phyloP scores from a whole-genome alignment of 2,113 vertebrate genomes.

The Callionymus lyra region DNA sequence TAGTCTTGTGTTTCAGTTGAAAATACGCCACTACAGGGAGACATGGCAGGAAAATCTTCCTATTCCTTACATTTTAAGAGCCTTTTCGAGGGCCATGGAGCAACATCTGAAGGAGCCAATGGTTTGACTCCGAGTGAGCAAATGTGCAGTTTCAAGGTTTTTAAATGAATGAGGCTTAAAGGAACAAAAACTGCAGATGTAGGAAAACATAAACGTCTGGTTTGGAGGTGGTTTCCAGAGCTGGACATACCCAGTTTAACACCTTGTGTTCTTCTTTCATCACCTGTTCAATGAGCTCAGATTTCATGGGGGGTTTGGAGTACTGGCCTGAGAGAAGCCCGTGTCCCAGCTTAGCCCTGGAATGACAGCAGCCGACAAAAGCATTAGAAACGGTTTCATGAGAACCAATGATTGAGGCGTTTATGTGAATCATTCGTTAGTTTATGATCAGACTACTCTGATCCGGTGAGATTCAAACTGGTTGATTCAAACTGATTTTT shows the following conservation, averaged over 20 bases:
- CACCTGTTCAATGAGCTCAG: slow-evolving; percentile 98
- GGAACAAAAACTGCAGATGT: too few species aligned
- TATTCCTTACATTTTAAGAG: too few species aligned
- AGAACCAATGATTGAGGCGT: too few species aligned
- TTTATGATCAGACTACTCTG: too few species aligned
- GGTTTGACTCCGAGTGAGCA: not conserved
- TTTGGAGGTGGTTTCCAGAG: too few species aligned
- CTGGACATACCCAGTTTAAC: slow-evolving; percentile 70
- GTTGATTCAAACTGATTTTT: too few species aligned
- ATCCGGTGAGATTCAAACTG: too few species aligned
- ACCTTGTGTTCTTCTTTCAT: slow-evolving; percentile 99
- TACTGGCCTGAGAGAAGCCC: slow-evolving; percentile 94
- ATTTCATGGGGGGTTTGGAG: slow-evolving; percentile 94
- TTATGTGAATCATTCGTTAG: too few species aligned
- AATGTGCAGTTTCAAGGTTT: too few species aligned
- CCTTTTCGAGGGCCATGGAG: not conserved
- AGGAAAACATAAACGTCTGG: too few species aligned
- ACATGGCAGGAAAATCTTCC: not conserved
- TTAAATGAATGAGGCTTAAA: too few species aligned
- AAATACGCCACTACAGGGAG: not conserved
- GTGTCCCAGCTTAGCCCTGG: slow-evolving; percentile 92
- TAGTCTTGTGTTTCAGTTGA: too few species aligned
- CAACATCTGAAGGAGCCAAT: not conserved
- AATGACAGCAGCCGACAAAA: slow-evolving; percentile 18
- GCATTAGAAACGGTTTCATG: not conserved